Evolutionary conservation across 2,888 invertebrate species (phyloP), one percentile per base, ranked within the genome.

Genomic region (Nymphalis c-album): DNA sequence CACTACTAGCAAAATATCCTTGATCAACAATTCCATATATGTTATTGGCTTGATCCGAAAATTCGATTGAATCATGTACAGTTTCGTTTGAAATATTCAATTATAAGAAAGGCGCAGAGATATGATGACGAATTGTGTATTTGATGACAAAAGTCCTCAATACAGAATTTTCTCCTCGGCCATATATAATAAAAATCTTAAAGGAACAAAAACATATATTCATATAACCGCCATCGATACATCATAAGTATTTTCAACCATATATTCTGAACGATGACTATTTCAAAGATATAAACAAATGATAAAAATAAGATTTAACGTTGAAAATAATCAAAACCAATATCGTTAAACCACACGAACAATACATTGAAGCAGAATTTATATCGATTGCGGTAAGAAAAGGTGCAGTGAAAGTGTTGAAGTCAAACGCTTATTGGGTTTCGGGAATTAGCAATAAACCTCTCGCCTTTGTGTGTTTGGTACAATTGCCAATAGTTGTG

Each of bases 361-460:
- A 45, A 69, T 22, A 58, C 57, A 63, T 13, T 40, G 63, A 59
- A 67, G 48, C 64, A 16, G 65, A 64, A 74, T 73, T 74, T 70
- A 74, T 71, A 65, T 70, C 66, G 62, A 70, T 70, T 72, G 71
- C 53, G 69, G 69, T 55, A 55, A 75, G 69, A 77, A 80, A 78
- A 80, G 79, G 70, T 80, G 81, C 79, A 79, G 74, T 68, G 72
- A 77, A 78, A 78, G 76, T 76, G 74, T 77, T 77, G 78, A 78
- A 82, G 77, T 78, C 74, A 74, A 77, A 76, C 80, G 78, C 78
- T 84, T 85, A 85, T 85, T 85, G 83, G 82, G 79, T 79, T 82
- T 81, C 77, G 80, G 81, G 81, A 83, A 85, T 85, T 84, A 85
- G 80, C 83, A 79, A 84, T 85, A 85, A 84, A 85, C 71, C 69